phyloP scores from a whole-genome alignment of 2,113 vertebrate genomes.

The Phasianus colchicus region DNA sequence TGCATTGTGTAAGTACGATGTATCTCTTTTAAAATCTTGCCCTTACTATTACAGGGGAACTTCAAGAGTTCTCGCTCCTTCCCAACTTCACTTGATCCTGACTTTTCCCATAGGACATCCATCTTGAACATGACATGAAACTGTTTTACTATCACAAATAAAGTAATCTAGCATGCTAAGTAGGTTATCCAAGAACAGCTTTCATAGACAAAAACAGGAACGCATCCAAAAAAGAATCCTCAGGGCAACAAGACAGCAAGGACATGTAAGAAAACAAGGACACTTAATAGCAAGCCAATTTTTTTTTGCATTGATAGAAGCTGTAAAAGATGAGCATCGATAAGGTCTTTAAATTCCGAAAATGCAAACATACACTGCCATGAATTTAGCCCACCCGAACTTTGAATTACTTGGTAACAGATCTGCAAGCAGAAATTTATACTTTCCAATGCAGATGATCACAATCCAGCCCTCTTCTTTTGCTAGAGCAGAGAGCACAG shows the following conservation, averaged over 20 bases:
- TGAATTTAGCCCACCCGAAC: not conserved
- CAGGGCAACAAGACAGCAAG: not conserved
- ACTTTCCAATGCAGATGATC: not conserved
- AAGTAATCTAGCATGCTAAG: not conserved
- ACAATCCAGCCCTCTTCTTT: not conserved
- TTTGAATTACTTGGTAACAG: not conserved
- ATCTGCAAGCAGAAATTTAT: not conserved
- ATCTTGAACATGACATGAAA: not conserved
- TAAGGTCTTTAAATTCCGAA: not conserved
- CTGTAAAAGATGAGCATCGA: not conserved
- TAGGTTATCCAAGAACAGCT: not conserved
- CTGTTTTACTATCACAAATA: not conserved
- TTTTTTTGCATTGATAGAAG: not conserved
- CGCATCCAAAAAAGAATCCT: not conserved
- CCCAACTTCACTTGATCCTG: not conserved
- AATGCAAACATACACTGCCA: not conserved
- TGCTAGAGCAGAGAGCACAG: not conserved
- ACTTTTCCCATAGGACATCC: not conserved
- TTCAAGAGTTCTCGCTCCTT: not conserved
- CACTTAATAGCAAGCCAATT: not conserved
- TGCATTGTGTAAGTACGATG: not conserved
- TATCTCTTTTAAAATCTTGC: not conserved
- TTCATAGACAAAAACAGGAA: not conserved
- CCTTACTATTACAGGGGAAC: not conserved
- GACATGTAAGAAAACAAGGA: rapidly evolving